A percentile compares a stretch with the other conserved stretches of the same genome.
Evolutionary conservation across 2,113 vertebrate genomes (phyloP).

Genomic region (Pangasianodon gigas): DNA sequence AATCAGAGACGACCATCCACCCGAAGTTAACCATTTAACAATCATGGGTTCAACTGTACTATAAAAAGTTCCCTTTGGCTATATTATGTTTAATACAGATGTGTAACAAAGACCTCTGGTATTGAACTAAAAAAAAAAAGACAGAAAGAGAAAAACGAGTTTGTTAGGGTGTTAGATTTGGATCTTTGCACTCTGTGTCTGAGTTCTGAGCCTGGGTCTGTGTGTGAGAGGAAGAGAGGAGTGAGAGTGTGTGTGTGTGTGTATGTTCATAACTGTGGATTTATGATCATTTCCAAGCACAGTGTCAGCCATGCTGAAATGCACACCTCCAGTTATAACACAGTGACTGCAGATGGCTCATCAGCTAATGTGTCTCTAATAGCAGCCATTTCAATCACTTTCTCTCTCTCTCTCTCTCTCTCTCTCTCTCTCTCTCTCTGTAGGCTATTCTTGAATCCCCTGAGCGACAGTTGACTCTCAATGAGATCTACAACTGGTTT

Average conservation of each 20-base stretch:
- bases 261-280: slow-evolving; percentile 16
- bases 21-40: background rate
- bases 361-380: slow-evolving; percentile 55
- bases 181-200: background rate
- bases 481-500: slow-evolving; percentile 99
- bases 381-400: slow-evolving; percentile 49
- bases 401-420: slow-evolving; percentile 16
- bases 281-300: slow-evolving; percentile 19
- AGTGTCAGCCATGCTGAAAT: slow-evolving; percentile 42
- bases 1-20: background rate
- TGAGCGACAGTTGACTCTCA: slow-evolving; percentile 97
- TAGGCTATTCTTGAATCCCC: slow-evolving; percentile 98
- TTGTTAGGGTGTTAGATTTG: background rate
- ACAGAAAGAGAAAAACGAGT: background rate
- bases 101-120: background rate
- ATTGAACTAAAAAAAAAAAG: background rate
- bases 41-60: background rate
- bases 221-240: background rate
- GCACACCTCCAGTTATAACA: slow-evolving; percentile 28
- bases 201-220: background rate
- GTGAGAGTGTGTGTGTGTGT: slow-evolving; percentile 6
- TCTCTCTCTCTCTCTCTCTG: slow-evolving; percentile 13
- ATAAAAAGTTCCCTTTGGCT: background rate
- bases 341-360: slow-evolving; percentile 49
- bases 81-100: background rate